Evolutionary conservation across 2,113 vertebrate species (phyloP).

Genomic region (Bungarus multicinctus): DNA sequence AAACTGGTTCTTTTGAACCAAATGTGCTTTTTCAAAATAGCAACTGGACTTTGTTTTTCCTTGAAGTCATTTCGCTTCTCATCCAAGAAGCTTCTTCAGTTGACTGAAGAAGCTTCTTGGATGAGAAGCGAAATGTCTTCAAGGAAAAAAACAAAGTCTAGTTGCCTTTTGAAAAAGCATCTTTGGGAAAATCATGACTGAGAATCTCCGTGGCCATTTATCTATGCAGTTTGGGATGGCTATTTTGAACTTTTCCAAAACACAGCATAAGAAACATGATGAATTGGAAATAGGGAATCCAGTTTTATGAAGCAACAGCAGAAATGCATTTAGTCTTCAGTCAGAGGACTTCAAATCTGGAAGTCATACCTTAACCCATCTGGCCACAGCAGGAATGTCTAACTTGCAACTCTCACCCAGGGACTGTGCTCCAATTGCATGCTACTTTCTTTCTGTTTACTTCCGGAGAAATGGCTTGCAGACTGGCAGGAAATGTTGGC

Average conservation of each 20-base stretch:
- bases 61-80: not conserved
- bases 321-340: not conserved
- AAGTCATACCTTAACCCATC: not conserved
- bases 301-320: not conserved
- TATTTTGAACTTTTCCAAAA: not conserved
- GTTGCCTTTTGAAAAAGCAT: not conserved
- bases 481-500: not conserved
- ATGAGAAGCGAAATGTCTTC: not conserved
- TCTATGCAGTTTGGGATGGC: not conserved
- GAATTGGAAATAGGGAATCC: not conserved
- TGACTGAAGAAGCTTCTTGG: not conserved
- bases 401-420: not conserved
- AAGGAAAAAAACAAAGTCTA: not conserved
- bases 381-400: not conserved
- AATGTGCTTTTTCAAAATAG: not conserved
- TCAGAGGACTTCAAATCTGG: not conserved
- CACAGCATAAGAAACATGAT: not conserved
- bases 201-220: not conserved
- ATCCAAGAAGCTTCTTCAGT: not conserved
- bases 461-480: not conserved
- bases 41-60: not conserved
- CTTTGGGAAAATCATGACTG: not conserved
- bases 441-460: not conserved
- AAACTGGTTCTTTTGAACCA: not conserved
- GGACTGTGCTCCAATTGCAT: not conserved